phyloP scores from a whole-genome alignment of 2,888 invertebrate species.

The Zaprionus bogoriensis region DNA sequence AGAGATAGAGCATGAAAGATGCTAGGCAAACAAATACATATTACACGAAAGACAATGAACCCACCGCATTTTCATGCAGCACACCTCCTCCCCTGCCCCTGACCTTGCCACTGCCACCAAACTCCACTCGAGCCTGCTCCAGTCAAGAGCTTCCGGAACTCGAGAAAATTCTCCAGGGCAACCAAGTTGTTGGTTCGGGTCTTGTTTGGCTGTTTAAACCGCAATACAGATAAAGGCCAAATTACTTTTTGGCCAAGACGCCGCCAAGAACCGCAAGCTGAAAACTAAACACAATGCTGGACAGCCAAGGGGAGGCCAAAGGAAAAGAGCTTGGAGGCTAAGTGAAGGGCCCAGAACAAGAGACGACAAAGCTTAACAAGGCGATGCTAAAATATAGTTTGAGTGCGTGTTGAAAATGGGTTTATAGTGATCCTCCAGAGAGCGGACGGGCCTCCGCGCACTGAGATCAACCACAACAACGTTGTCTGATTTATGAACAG shows the following conservation, averaged over 20 bases:
- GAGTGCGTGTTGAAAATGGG: slow-evolving; percentile 53
- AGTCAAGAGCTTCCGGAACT: slow-evolving; percentile 6
- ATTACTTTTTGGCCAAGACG: slow-evolving; percentile 77
- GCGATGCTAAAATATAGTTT: slow-evolving; percentile 41
- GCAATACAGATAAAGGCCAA: slow-evolving; percentile 76
- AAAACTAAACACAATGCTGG: slow-evolving; percentile 60
- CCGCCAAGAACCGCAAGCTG: slow-evolving; percentile 65
- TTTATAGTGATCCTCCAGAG: slow-evolving; percentile 65
- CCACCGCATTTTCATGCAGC: not conserved
- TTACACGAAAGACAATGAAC: slow-evolving; percentile 23
- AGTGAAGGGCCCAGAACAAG: no score
- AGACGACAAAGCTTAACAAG: slow-evolving; percentile 22
- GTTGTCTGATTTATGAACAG: slow-evolving; percentile 53
- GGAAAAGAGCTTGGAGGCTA: not conserved
- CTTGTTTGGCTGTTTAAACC: slow-evolving; percentile 67
- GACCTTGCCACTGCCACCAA: not conserved
- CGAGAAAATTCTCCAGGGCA: slow-evolving; percentile 26
- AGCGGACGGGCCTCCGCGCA: slow-evolving; percentile 18
- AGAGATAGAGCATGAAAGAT: not conserved
- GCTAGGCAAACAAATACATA: slow-evolving; percentile 24
- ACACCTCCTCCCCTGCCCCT: no score
- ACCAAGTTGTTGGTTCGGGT: slow-evolving; percentile 27
- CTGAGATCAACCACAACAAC: slow-evolving; percentile 37
- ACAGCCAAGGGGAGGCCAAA: slow-evolving; percentile 8
- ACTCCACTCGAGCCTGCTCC: not conserved